These are phyloP conservation scores for Lycophotia porphyrea DNA, from an alignment of 2,888 invertebrate genomes.

Conservation along the genomic window DNA sequence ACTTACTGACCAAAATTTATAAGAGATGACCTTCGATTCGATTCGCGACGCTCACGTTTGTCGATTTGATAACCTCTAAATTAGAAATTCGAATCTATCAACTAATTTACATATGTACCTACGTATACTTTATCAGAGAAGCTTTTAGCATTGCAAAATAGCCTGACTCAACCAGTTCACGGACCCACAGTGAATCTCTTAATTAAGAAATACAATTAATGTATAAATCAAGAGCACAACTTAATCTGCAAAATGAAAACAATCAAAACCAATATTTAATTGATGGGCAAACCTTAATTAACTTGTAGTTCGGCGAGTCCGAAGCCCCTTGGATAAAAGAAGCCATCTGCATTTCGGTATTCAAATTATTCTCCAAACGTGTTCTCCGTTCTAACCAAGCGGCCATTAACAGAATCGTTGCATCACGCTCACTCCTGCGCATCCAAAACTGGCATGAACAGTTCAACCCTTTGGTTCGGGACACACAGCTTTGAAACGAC, in stretches of 20 bases:
- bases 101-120: constrained; percentile 47
- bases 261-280: constrained; percentile 89
- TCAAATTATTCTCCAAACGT: constrained; percentile 90
- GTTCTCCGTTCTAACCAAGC: constrained; percentile 82
- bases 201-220: constrained; percentile 81
- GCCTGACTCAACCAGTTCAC: constrained; percentile 63
- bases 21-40: constrained; percentile 42
- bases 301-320: constrained; percentile 87
- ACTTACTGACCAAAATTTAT: constrained; percentile 70
- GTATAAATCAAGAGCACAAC: constrained; percentile 83
- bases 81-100: constrained; percentile 53
- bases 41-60: constrained; percentile 27
- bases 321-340: constrained; percentile 86
- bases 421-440: constrained; percentile 89
- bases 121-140: constrained; percentile 55
- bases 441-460: constrained; percentile 75
- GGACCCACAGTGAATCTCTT: constrained; percentile 71
- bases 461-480: constrained; percentile 80
- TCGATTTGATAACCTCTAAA: constrained; percentile 34
- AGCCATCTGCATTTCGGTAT: constrained; percentile 90
- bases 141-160: constrained; percentile 65
- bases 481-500: constrained; percentile 78
- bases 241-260: constrained; percentile 86
- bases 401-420: constrained; percentile 79
- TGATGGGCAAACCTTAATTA: constrained; percentile 90